Evolutionary conservation across 2,113 vertebrate genomes (phyloP).

Genomic region (Corydoras sp.): DNA sequence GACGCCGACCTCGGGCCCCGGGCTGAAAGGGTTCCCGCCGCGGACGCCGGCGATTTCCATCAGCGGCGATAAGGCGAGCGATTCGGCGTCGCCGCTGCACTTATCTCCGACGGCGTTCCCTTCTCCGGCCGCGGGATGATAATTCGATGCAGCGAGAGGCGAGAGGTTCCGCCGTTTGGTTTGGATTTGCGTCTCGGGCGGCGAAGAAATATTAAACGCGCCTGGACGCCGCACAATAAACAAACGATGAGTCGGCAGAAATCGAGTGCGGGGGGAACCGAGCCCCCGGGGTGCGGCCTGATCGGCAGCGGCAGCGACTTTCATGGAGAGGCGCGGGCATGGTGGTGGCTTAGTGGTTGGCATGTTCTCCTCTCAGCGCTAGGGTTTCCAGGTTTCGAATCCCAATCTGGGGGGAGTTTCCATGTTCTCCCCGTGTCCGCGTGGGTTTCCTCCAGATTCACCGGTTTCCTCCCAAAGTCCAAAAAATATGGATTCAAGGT

Average conservation of each 20-base stretch:
- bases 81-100: slow-evolving; percentile 49
- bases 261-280: slow-evolving; percentile 29
- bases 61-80: slow-evolving; percentile 46
- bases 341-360: too few relatives aligned
- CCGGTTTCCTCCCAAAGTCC: too few relatives aligned
- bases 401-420: too few relatives aligned
- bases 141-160: slow-evolving; percentile 55
- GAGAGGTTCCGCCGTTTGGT: background rate
- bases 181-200: slow-evolving; percentile 27
- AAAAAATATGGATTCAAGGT: too few relatives aligned
- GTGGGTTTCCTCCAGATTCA: too few relatives aligned
- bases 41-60: slow-evolving; percentile 45
- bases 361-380: too few relatives aligned
- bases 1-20: slow-evolving; percentile 47
- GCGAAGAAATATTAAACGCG: slow-evolving; percentile 1
- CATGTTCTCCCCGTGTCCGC: too few relatives aligned
- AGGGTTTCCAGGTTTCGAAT: too few relatives aligned
- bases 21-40: slow-evolving; percentile 33
- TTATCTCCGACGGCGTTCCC: slow-evolving; percentile 53
- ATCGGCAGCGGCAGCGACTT: slow-evolving; percentile 44
- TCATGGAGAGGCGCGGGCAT: too few relatives aligned
- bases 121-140: slow-evolving; percentile 38
- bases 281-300: slow-evolving; percentile 40
- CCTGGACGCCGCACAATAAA: slow-evolving; percentile 16
- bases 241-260: slow-evolving; percentile 17